A percentile compares a stretch with the other conserved stretches of the same genome.
Conservation (phyloP, 2,113 vertebrate genomes). For the Haemorhous mexicanus region DNA sequence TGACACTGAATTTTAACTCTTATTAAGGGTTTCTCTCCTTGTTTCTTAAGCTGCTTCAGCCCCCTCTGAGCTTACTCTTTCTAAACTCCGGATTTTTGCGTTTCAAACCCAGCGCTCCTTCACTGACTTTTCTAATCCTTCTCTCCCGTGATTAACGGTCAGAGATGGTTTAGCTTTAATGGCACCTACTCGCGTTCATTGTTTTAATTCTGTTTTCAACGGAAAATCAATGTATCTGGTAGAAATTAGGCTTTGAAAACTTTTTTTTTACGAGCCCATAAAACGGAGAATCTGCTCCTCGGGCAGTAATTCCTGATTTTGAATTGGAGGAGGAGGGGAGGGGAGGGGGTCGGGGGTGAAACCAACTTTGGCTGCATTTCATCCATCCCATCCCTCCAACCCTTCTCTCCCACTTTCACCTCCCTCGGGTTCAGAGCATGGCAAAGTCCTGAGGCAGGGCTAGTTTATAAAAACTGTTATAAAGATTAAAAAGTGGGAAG, state of each 20-base stretch:
- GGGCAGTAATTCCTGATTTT: neutral
- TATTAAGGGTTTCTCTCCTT: neutral
- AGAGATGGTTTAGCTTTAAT: neutral
- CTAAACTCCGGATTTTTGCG: neutral
- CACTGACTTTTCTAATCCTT: neutral
- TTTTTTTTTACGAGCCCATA: neutral
- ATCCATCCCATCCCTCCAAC: neutral
- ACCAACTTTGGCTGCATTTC: neutral
- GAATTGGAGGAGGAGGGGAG: neutral
- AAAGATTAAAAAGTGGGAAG: neutral
- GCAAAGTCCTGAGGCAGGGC: neutral
- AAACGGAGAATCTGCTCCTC: constrained; percentile 16
- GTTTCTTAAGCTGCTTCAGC: neutral
- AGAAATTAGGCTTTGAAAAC: constrained; percentile 31
- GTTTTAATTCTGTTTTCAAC: constrained; percentile 41
- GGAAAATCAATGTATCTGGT: constrained; percentile 34
- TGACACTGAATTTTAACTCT: neutral
- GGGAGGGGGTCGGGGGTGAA: fast-evolving
- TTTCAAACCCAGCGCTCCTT: neutral
- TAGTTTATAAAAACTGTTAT: neutral
- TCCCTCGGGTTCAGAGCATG: neutral
- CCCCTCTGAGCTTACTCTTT: neutral
- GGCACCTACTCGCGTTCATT: neutral
- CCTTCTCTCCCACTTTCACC: neutral
- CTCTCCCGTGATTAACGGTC: neutral